These are phyloP conservation scores for Trissolcus brochymenae DNA, from an alignment of 2,888 invertebrate genomes.

Conservation along the genomic window DNA sequence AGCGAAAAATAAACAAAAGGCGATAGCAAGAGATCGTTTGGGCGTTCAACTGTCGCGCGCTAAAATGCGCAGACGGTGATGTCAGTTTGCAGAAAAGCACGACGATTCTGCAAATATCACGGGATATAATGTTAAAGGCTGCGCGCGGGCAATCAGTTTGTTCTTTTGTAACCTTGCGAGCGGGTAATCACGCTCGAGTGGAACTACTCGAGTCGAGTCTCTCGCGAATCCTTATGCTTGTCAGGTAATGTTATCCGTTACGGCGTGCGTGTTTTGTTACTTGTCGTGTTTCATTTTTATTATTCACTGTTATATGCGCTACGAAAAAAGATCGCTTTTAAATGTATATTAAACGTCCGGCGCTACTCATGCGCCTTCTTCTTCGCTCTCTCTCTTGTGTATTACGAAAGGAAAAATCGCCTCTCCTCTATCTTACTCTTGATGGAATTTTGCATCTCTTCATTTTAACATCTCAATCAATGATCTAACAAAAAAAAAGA, in stretches of 20 bases:
- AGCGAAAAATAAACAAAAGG: constrained; percentile 1
- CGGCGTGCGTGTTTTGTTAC: constrained; percentile 60
- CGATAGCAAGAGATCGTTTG: constrained; percentile 2
- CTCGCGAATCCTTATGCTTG: constrained; percentile 62
- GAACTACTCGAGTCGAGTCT: constrained; percentile 60
- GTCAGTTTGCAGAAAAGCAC: constrained; percentile 35
- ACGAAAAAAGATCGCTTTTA: constrained; percentile 39
- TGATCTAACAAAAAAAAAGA: too few species aligned
- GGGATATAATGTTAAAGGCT: constrained; percentile 50
- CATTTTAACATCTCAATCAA: too few species aligned
- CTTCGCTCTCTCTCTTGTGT: constrained; percentile 28
- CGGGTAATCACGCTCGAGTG: constrained; percentile 62
- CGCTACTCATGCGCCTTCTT: constrained; percentile 14
- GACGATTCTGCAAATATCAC: constrained; percentile 36
- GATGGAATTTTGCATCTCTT: too few species aligned
- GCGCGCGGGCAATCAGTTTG: constrained; percentile 56
- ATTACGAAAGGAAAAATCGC: constrained; percentile 4
- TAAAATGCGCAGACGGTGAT: constrained; percentile 13
- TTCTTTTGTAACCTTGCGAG: constrained; percentile 57
- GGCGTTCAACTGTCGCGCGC: neutral
- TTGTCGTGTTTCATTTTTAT: constrained; percentile 61
- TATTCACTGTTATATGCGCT: constrained; percentile 50
- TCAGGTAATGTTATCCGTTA: constrained; percentile 63
- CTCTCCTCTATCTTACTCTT: neutral
- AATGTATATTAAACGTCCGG: constrained; percentile 52